A percentile compares a stretch with the other conserved stretches of the same genome.
phyloP scores from a whole-genome alignment of 2,797 vertebrate species.

The Lithobates pipiens region DNA sequence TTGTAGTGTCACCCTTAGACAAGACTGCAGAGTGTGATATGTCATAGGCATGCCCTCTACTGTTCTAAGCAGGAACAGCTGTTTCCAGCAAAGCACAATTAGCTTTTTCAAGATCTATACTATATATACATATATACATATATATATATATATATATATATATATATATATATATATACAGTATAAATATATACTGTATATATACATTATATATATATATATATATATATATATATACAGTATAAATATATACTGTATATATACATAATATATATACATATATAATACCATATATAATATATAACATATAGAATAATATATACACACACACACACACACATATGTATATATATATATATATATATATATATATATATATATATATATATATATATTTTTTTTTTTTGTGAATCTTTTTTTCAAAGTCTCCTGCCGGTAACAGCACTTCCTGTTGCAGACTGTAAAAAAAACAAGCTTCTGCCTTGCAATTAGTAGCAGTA shows the following conservation, averaged over 20 bases:
- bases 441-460: no score
- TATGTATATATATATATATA: neutral
- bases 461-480: no score
- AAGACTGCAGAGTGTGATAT: conserved; percentile 75
- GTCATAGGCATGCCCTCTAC: conserved; percentile 38
- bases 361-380: neutral
- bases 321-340: no score
- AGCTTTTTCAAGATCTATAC: neutral
- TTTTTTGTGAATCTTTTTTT: no score
- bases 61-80: neutral
- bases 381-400: neutral
- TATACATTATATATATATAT: conserved; percentile 2
- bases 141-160: no score
- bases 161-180: no score
- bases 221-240: neutral
- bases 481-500: no score
- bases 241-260: neutral
- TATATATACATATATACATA: no score
- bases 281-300: no score
- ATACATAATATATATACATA: no score
- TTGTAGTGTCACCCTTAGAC: conserved; percentile 54
- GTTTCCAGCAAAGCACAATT: neutral
- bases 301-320: no score
- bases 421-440: no score
- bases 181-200: neutral